Evolutionary conservation across 2,797 vertebrate species (phyloP).

Genomic region (Melopsittacus undulatus): DNA sequence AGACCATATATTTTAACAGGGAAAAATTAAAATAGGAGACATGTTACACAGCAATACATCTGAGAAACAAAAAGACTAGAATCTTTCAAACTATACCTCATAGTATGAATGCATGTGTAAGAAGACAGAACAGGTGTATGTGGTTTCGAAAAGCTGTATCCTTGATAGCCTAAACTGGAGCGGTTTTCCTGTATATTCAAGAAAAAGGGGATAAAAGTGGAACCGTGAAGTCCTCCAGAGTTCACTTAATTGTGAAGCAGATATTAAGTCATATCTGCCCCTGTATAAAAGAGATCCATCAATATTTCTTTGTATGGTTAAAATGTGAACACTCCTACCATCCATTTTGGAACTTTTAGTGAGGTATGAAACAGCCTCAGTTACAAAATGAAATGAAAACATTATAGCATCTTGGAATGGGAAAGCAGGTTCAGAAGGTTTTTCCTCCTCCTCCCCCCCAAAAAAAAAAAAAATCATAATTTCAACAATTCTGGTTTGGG

Average conservation of each 20-base stretch:
- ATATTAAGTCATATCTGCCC: not conserved
- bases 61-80: not conserved
- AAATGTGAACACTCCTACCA: not conserved
- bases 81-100: not conserved
- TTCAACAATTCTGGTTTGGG: not conserved
- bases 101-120: not conserved
- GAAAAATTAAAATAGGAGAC: not conserved
- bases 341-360: not conserved
- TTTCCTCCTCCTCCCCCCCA: fast-evolving
- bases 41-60: not conserved
- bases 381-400: not conserved
- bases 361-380: not conserved
- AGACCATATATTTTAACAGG: not conserved
- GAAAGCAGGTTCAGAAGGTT: not conserved
- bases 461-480: too few relatives aligned
- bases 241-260: not conserved
- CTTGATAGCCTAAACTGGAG: not conserved
- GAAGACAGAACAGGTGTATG: not conserved
- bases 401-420: not conserved
- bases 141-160: not conserved
- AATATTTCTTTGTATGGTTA: not conserved
- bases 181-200: not conserved
- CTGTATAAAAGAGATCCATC: not conserved
- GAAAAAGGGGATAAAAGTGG: not conserved
- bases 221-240: not conserved